A percentile compares a stretch with the other conserved stretches of the same genome.
Evolutionary conservation across 2,797 vertebrate species (phyloP).

Genomic region (Leucoraja ocellata): DNA sequence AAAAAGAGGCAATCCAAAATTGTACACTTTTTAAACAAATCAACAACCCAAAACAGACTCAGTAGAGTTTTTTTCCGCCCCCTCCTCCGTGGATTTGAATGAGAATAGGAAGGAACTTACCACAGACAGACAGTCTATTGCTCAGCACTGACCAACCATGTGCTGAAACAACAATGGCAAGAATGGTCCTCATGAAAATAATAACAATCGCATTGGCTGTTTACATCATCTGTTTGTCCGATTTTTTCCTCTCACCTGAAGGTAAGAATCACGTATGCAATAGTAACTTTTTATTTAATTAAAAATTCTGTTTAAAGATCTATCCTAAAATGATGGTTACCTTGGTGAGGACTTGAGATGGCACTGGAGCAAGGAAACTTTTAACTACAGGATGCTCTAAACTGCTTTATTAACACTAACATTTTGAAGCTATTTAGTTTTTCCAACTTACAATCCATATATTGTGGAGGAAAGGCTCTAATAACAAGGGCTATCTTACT

Average conservation of each 20-base stretch:
- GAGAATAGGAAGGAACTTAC: constrained; percentile 27
- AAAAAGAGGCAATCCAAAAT: background rate
- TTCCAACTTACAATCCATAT: background rate
- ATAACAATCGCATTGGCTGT: constrained; percentile 60
- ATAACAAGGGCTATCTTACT: background rate
- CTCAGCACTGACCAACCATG: constrained; percentile 28
- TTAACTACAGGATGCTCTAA: background rate
- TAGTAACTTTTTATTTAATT: constrained; percentile 34
- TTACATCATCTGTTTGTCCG: constrained; percentile 78
- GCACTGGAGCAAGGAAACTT: background rate
- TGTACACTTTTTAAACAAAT: constrained; percentile 10
- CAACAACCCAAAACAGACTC: background rate
- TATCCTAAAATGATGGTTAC: background rate
- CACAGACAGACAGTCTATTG: background rate
- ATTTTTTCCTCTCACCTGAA: constrained; percentile 69
- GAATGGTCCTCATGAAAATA: constrained; percentile 63
- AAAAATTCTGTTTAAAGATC: background rate
- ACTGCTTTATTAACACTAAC: background rate
- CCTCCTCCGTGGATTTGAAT: background rate
- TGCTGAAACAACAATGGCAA: constrained; percentile 57
- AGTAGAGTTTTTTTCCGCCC: background rate
- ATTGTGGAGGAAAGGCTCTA: background rate
- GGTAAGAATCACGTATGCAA: constrained; percentile 57
- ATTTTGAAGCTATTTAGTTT: background rate
- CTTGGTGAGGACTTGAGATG: background rate